Evolutionary conservation across 1,140 invertebrate genomes (phyloP), one percentile per base, ranked within the genome.

Genomic region (Zaprionus capensis): DNA sequence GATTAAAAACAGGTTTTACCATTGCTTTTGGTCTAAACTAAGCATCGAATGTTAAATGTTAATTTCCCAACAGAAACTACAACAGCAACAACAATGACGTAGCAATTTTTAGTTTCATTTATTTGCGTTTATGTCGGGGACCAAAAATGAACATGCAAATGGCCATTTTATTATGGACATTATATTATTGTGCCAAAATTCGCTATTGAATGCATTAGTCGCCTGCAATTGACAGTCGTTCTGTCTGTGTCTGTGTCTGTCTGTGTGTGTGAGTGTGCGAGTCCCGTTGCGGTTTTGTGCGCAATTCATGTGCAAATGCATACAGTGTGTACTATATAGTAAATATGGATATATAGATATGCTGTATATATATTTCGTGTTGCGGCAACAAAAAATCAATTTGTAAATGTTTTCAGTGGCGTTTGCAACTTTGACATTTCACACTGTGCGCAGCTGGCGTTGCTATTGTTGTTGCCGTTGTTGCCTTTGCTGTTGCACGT

Each of bases 381-480:
- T 63, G 67, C 58, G 51, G 65, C 73, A 81, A 75, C 82, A 85
- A 85, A 82, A 85, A 86, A 86, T 86, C 84, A 87, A 87, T 87
- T 87, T 87, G 84, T 88, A 88, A 87, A 87, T 88, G 83, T 87
- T 88, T 87, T 87, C 78, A 78, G 80, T 83, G 62, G 17, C 67
- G 70, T 55, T 51, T 31, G 62, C 62, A 87, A 80, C 83, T 82
- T 80, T 87, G 83, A 86, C 79, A 86, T 86, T 86, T 76, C 80
- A 79, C 71, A 79, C 76, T 71, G 78, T 82, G 31, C 68, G 63
- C 83, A 82, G 63, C 61, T 65, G 46, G 46, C 81, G 70, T 76
- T 70, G 69, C 36, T 67, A 51, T 71, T 65, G 24, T 36, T 59
- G 15, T 9, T 38, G 17, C 20, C 65, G 46, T 57, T 65, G 76